phyloP scores from a whole-genome alignment of 92 coral and sea anemone species.

The Umimayanthus chanpuru region DNA sequence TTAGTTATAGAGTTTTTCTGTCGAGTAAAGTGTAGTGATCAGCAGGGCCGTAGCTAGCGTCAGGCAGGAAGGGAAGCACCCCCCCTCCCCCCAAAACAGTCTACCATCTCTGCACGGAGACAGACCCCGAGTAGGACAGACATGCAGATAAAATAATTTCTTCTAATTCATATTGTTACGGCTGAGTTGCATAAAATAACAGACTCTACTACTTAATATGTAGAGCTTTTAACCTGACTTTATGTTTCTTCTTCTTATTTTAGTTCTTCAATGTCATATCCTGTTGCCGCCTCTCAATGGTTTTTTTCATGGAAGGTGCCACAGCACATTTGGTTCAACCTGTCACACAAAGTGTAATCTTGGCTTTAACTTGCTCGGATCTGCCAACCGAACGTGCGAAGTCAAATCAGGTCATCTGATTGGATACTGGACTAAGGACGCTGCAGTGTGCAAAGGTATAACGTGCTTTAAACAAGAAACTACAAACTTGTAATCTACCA shows the following conservation, averaged over 20 bases:
- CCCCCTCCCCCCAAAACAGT: no score
- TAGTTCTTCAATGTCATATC: constrained; percentile 48
- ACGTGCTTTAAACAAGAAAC: neutral
- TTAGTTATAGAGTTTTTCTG: no score
- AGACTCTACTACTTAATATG: no score
- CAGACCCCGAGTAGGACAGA: no score
- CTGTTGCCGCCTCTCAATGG: constrained; percentile 42
- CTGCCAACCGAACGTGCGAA: constrained; percentile 45
- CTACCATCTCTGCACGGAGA: no score
- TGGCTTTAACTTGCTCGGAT: constrained; percentile 56
- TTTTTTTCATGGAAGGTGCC: constrained; percentile 37
- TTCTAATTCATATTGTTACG: no score
- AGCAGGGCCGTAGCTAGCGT: no score
- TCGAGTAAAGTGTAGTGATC: no score
- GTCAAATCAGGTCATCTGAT: constrained; percentile 44
- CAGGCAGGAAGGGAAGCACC: no score
- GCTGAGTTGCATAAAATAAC: no score
- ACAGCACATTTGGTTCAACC: constrained; percentile 50
- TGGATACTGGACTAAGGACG: constrained; percentile 53
- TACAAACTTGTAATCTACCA: no score
- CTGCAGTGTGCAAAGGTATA: constrained; percentile 55
- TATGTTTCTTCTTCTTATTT: neutral
- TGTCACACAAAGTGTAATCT: constrained; percentile 51
- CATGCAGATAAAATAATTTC: no score
- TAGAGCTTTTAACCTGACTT: neutral